phyloP scores from a whole-genome alignment of 2,113 vertebrate genomes.

The Machaerirhynchus nigripectus region DNA sequence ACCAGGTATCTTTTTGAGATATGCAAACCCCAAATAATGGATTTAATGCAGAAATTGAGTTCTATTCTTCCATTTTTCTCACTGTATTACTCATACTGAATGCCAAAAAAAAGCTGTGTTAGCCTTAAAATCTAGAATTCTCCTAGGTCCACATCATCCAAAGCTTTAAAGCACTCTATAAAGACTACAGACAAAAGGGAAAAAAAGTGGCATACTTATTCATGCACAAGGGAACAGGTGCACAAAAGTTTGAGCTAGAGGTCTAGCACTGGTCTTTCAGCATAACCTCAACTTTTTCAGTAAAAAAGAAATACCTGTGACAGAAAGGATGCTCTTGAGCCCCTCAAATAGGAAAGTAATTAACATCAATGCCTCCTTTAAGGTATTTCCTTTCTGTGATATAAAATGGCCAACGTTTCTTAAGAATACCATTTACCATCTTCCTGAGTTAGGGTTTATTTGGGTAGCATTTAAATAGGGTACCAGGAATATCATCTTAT shows the following conservation, averaged over 20 bases:
- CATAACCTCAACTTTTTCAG: neutral
- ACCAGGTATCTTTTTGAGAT: neutral
- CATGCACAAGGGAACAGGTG: neutral
- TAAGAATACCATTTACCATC: neutral
- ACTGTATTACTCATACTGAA: neutral
- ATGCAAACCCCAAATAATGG: neutral
- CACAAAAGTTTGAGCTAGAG: neutral
- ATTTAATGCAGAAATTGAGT: neutral
- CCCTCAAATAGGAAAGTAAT: neutral
- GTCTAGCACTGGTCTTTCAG: neutral
- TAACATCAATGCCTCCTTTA: neutral
- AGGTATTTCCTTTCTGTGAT: neutral
- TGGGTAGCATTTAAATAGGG: neutral
- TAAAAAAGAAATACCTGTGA: neutral
- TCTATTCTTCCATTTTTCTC: neutral
- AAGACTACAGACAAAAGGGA: neutral
- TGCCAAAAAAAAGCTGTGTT: neutral
- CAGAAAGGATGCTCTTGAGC: neutral
- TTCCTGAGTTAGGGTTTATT: neutral
- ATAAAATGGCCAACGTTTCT: neutral
- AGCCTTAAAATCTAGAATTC: neutral
- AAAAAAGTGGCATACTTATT: neutral
- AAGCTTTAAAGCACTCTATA: neutral
- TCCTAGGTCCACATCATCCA: neutral
- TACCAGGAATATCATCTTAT: neutral